Evolutionary conservation across 35 echinoderm and acorn worm species (phyloP).

Genomic region (Diadema setosum): DNA sequence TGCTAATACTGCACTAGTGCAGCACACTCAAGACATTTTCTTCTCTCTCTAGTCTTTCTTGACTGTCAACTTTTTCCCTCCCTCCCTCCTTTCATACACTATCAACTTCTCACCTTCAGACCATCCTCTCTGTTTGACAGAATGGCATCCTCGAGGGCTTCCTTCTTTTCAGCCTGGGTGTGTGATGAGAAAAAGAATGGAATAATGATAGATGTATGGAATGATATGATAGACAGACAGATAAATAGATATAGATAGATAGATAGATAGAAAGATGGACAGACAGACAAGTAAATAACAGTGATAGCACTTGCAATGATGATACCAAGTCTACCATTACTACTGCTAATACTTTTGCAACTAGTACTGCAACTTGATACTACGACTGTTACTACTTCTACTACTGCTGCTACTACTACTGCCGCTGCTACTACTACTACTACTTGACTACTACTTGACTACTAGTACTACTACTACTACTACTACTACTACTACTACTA

Average conservation of each 20-base stretch:
- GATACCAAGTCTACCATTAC: neutral
- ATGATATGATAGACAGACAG: neutral
- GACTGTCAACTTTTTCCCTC: neutral
- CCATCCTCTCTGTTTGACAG: slow-evolving; percentile 54
- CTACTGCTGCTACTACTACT: no score
- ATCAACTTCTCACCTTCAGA: slow-evolving; percentile 44
- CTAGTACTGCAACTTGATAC: no score
- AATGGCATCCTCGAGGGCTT: slow-evolving; percentile 59
- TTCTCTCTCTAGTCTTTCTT: neutral
- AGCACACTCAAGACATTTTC: neutral
- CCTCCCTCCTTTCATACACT: neutral
- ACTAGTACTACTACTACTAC: no score
- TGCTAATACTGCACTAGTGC: neutral
- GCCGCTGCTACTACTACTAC: no score
- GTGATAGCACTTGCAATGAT: neutral
- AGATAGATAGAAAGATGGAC: neutral
- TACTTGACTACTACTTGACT: no score
- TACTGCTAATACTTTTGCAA: neutral
- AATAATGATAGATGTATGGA: neutral
- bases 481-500: no score
- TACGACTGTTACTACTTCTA: no score
- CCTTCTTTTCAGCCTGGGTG: slow-evolving; percentile 69
- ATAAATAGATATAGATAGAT: neutral
- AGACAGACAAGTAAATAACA: neutral
- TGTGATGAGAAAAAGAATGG: neutral